Percentiles rank a stretch among this genome's conserved stretches.
Conservation (phyloP, 2,888 invertebrate genomes). For the Drosophila setosimentum region DNA sequence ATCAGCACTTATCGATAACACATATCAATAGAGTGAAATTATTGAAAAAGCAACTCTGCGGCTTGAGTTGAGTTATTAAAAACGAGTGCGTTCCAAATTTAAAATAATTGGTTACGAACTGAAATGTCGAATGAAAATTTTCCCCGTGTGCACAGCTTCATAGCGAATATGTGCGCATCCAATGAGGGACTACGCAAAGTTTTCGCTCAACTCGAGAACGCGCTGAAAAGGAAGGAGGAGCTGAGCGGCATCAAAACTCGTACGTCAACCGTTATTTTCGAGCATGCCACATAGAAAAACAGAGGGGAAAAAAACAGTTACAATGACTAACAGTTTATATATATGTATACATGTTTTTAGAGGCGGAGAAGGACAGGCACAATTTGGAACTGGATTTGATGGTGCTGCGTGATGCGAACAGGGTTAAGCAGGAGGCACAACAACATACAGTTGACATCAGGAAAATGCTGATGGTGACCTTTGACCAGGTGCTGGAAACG, state of each 20-base stretch:
- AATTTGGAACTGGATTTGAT: slow-evolving; percentile 24
- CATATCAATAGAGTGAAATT: not conserved
- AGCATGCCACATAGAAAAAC: not conserved
- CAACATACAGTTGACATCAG: not conserved
- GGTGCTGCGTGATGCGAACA: slow-evolving; percentile 7
- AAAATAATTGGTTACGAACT: accelerated
- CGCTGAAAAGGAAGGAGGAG: not conserved
- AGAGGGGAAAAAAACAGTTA: not conserved
- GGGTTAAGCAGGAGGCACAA: not conserved
- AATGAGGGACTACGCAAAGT: slow-evolving; percentile 3
- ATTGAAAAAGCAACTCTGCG: not conserved
- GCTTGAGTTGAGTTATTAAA: not conserved
- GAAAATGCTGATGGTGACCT: not conserved
- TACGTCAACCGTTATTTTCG: slow-evolving; percentile 19
- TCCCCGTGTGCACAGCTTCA: not conserved
- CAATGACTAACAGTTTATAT: not conserved
- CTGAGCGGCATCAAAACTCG: not conserved
- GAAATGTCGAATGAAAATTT: slow-evolving; percentile 24
- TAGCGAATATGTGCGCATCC: slow-evolving; percentile 5
- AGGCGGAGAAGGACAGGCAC: not conserved
- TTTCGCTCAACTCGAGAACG: slow-evolving; percentile 15
- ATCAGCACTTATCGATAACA: not conserved
- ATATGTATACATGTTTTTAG: slow-evolving; percentile 7
- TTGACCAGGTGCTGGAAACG: not conserved
- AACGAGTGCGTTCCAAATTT: not conserved